Percentiles rank a stretch among this genome's conserved stretches.
Evolutionary conservation across 1,140 invertebrate genomes (phyloP).

Genomic region (Megalopta genalis): DNA sequence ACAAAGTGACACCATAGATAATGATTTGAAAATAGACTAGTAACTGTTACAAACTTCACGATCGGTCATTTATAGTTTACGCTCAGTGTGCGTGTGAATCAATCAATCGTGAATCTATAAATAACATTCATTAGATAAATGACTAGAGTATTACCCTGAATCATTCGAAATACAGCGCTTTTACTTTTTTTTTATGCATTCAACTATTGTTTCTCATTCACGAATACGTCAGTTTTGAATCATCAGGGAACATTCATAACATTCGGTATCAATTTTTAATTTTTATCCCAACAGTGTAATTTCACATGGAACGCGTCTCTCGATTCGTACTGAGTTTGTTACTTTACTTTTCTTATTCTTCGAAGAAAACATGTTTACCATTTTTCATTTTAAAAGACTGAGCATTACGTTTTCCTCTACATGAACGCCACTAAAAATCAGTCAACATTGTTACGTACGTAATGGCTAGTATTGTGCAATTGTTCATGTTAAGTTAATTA

Average conservation of each 20-base stretch:
- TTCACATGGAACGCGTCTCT: not conserved
- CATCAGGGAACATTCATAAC: not conserved
- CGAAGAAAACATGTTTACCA: not conserved
- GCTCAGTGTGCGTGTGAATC: constrained; percentile 36
- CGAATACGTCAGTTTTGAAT: constrained; percentile 7
- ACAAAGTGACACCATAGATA: constrained; percentile 11
- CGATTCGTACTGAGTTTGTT: not conserved
- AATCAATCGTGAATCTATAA: constrained; percentile 33
- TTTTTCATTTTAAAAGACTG: not conserved
- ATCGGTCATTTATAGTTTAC: constrained; percentile 36
- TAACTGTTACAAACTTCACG: not conserved
- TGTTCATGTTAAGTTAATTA: constrained; percentile 42
- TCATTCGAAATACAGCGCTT: constrained; percentile 20
- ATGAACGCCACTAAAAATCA: constrained; percentile 47
- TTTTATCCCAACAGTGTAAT: not conserved
- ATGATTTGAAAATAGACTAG: constrained; percentile 21
- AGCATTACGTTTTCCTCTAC: constrained; percentile 31
- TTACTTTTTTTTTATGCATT: not conserved
- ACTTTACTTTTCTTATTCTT: not conserved
- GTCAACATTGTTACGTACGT: constrained; percentile 46
- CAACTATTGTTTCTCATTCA: not conserved
- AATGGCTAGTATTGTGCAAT: constrained; percentile 59
- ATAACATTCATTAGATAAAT: constrained; percentile 37
- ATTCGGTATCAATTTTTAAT: not conserved
- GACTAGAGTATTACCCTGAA: constrained; percentile 48